Evolutionary conservation across 2,888 invertebrate genomes (phyloP), one percentile per base, ranked within the genome.

Genomic region (Leptinotarsa peninsularis): DNA sequence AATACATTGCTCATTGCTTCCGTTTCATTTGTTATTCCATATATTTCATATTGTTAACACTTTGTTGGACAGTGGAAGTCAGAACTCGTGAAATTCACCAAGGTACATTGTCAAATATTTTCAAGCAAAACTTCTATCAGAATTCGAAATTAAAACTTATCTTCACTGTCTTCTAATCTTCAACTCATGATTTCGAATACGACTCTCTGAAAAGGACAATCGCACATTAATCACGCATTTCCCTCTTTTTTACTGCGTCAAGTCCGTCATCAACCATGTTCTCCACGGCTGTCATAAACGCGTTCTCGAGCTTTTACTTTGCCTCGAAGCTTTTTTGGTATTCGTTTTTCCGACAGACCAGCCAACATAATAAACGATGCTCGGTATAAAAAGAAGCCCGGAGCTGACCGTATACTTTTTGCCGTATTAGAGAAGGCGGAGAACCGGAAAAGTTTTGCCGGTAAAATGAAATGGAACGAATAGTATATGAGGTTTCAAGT

Each of bases 291-390:
- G 79, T 79, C 79, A 79, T 79, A 79, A 79, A 75, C 74, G 77
- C 71, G 73, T 74, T 79, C 74, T 71, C 73, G 70, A 72, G 71
- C 74, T 75, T 76, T 75, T 76, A 66, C 72, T 74, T 72, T 63
- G 72, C 67, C 74, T 52, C 72, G 58, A 52, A 58, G 67, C 43
- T 43, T 43, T 79, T 78, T 77, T 77, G 71, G 75, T 76, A 71
- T 76, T 77, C 73, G 74, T 77, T 79, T 77, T 79, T 77, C 76
- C 66, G 77, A 76, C 77, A 56, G 56, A 54, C 56, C 52, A 49
- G 74, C 74, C 69, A 71, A 76, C 77, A 76, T 79, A 79, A 79
- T 77, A 77, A 79, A 79, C 77, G 79, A 77, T 77, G 60, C 71
- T 18, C 49, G 50, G 54, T 58, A 67, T 70, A 77, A 77, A 78